Evolutionary conservation across 2,797 vertebrate species (phyloP), one percentile per base, ranked within the genome.

Genomic region (Lagorchestes hirsutus): DNA sequence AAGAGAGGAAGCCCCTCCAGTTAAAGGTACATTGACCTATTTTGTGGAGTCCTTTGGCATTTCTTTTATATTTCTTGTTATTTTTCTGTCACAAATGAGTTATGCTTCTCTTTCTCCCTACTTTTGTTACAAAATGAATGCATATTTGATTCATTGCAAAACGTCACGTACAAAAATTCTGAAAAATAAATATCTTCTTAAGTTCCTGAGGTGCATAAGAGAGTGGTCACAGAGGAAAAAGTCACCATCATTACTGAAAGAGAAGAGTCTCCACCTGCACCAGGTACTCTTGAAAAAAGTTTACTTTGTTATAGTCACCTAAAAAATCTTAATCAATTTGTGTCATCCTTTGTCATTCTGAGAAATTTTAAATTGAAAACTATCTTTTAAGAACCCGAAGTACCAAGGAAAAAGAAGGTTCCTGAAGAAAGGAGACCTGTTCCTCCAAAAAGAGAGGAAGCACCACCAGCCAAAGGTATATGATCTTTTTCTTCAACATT

Each of bases 171-270:
- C 52, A 98, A 98, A 98, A 98, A 95, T 92, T 93, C 2, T 95
- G 67, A 50, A 96, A 92, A 94, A 97, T 56, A 94, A 93, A 98
- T 98, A 56, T 99, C 97, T 97, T 98, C 97, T 98, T 90, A 99
- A 99, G 98, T 99, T 98, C 97, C 97, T 91, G 98, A 99, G 97
- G 98, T 98, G 56, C 97, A 98, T 97, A 99, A 98, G 98, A 99
- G 50, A 95, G 95, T 98, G 98, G 95, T 96, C 57, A 97, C 97
- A 46, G 99, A 99, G 97, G 98, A 97, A 55, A 96, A 98, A 98
- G 92, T 98, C 94, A 98, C 97, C n/a, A 8, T 98, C 90, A 82
- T 97, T 94, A 98, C 97, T 93, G 97, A 98, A 94, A 98, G 98
- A 97, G 98, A 98, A 87, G 97, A 98, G 55, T 97, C 96, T 22